phyloP scores from a whole-genome alignment of 2,797 vertebrate genomes.

The Sebastolobus altivelis region DNA sequence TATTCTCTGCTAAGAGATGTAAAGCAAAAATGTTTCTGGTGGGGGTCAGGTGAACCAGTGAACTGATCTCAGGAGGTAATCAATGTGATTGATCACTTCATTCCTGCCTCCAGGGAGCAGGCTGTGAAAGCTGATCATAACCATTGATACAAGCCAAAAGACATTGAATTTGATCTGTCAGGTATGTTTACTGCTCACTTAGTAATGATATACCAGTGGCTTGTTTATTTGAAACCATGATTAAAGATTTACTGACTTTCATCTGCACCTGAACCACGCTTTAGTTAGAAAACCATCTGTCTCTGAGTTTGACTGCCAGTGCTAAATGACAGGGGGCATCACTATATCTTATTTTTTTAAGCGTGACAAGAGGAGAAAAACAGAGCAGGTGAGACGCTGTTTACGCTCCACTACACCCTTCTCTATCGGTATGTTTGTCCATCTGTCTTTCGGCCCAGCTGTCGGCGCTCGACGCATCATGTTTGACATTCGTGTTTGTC shows the following conservation, averaged over 20 bases:
- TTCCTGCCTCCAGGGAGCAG: constrained; percentile 9
- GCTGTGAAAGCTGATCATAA: constrained; percentile 48
- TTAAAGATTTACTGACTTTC: constrained; percentile 22
- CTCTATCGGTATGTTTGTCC: constrained; percentile 3
- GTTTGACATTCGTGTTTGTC: constrained; percentile 16
- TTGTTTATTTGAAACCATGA: neutral
- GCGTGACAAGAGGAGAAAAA: neutral
- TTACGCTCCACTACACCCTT: constrained; percentile 13
- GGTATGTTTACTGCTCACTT: constrained; percentile 12
- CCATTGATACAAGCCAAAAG: neutral
- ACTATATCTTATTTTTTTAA: neutral
- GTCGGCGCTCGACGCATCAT: constrained; percentile 1
- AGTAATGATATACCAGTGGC: neutral
- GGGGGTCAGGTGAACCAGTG: neutral
- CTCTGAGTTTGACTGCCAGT: neutral
- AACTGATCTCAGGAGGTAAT: constrained; percentile 17
- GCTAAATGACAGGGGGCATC: neutral
- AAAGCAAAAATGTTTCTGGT: neutral
- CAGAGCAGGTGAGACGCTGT: neutral
- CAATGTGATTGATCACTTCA: constrained; percentile 25
- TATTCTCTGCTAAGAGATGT: neutral
- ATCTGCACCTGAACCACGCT: neutral
- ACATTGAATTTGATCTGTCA: neutral
- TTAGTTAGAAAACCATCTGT: constrained; percentile 24
- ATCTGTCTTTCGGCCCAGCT: constrained; percentile 41